Evolutionary conservation across 2,797 vertebrate genomes (phyloP), one percentile per base, ranked within the genome.

Genomic region (Lemur catta): DNA sequence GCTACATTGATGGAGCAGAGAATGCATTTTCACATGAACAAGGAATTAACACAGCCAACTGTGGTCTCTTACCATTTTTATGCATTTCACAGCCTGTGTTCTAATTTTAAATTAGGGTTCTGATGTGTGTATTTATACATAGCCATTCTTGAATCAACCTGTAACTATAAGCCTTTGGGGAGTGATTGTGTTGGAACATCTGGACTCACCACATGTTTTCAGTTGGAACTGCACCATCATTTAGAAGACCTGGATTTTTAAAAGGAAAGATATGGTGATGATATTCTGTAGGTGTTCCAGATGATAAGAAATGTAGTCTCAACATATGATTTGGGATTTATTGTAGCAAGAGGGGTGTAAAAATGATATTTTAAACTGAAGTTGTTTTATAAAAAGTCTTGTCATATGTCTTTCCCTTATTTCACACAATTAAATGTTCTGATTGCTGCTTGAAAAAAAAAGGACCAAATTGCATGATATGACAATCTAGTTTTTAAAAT

Each of bases 111-210:
- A 97, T 96, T 94, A 92, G 86, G 93, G 89, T 97, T 97, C 55
- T 87, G 95, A 93, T 95, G 94, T 87, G 26, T 74, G 82, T 97
- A 98, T 98, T 97, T 96, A 98, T 87, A 98, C 18, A 88, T 72
- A 96, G 57, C 80, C 91, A 82, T 97, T 96, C 80, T 97, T 97
- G 91, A 98, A 96, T 97, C 96, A 97, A 98, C 98, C 95, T 98
- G 94, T 57, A 48, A 98, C 85, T 98, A 93, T 97, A 93, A 92
- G 92, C 55, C 98, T 97, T 92, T 94, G 94, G 94, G 97, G 97
- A 98, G 48, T 92, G 38, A 97, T 94, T 98, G 96, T 97, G 61
- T 96, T 97, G 97, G 97, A 98, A 98, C 97, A 98, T 98, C 98
- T 98, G 98, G 98, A 97, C 91, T 91, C 91, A 95, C 82, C 96